These are phyloP conservation scores for Beris chalybata DNA, from an alignment of 2,888 invertebrate species.

Conservation along the genomic window DNA sequence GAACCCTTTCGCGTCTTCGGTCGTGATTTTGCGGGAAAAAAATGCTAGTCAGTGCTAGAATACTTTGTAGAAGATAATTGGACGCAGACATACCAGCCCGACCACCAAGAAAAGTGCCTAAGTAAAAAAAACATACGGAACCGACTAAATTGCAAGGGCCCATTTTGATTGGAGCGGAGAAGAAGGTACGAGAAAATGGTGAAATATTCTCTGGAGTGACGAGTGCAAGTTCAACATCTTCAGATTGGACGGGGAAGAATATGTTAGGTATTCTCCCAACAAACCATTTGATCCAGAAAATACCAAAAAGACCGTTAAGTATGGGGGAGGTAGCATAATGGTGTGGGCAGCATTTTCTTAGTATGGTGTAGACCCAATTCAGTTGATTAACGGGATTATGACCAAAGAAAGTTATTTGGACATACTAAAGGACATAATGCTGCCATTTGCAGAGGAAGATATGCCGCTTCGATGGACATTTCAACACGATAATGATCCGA, in stretches of 20 bases:
- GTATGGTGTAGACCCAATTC: slow-evolving; percentile 32
- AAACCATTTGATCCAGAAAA: no score
- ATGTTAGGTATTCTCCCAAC: slow-evolving; percentile 10
- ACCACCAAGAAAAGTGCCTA: slow-evolving; percentile 15
- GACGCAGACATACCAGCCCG: slow-evolving; percentile 10
- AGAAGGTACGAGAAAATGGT: not conserved
- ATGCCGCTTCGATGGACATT: slow-evolving; percentile 27
- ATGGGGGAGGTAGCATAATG: no score
- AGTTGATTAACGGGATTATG: slow-evolving; percentile 28
- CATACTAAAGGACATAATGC: slow-evolving; percentile 28
- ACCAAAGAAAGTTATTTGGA: slow-evolving; percentile 17
- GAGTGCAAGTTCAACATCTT: no score
- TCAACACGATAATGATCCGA: not conserved
- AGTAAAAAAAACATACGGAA: slow-evolving; percentile 10
- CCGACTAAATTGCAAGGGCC: slow-evolving; percentile 8
- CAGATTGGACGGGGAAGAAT: slow-evolving; percentile 6
- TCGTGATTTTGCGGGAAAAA: slow-evolving; percentile 5
- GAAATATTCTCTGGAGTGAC: no score
- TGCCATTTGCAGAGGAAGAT: slow-evolving; percentile 32
- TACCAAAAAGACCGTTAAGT: no score
- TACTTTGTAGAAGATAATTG: slow-evolving; percentile 3
- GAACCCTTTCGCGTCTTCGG: no score
- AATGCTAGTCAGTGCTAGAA: slow-evolving; percentile 15
- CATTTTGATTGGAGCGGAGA: not conserved
- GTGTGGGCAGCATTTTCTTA: no score